These are phyloP conservation scores for Artemia sinica DNA, from an alignment of 2,888 invertebrate genomes.

Conservation along the genomic window DNA sequence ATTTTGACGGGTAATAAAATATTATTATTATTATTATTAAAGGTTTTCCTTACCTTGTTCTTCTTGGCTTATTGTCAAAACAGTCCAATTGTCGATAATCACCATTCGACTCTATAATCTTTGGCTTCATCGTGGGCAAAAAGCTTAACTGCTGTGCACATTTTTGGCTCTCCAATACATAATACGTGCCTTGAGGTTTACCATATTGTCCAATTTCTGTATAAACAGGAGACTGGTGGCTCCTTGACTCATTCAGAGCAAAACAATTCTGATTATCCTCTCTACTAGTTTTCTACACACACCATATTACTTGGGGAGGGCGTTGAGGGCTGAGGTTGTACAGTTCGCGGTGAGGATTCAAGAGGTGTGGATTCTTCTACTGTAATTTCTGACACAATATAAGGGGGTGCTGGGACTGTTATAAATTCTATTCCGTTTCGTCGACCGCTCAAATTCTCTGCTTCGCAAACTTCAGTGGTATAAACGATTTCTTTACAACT, in stretches of 20 bases:
- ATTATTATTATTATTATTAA: too few species aligned
- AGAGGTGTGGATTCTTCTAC: neutral
- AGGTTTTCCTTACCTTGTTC: neutral
- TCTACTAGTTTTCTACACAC: neutral
- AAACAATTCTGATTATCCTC: neutral
- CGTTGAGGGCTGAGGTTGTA: neutral
- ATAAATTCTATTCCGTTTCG: neutral
- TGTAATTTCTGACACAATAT: constrained; percentile 5
- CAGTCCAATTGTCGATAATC: constrained; percentile 2
- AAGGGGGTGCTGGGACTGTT: constrained; percentile 4
- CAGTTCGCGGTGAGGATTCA: neutral
- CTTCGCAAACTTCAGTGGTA: too few species aligned
- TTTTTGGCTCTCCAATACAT: neutral
- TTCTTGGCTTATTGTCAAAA: neutral
- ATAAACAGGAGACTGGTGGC: constrained; percentile 8
- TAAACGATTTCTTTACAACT: too few species aligned
- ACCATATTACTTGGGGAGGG: neutral
- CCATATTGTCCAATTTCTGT: constrained; percentile 9
- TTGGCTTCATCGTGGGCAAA: neutral
- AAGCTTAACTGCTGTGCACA: too few species aligned
- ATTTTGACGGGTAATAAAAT: too few species aligned
- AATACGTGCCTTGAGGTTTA: neutral
- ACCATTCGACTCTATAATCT: neutral
- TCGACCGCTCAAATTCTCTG: too few species aligned
- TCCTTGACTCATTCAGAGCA: too few species aligned